Percentiles rank a stretch among this genome's conserved stretches.
Conservation (phyloP, 1,140 invertebrate genomes). For the Acarapis woodi region DNA sequence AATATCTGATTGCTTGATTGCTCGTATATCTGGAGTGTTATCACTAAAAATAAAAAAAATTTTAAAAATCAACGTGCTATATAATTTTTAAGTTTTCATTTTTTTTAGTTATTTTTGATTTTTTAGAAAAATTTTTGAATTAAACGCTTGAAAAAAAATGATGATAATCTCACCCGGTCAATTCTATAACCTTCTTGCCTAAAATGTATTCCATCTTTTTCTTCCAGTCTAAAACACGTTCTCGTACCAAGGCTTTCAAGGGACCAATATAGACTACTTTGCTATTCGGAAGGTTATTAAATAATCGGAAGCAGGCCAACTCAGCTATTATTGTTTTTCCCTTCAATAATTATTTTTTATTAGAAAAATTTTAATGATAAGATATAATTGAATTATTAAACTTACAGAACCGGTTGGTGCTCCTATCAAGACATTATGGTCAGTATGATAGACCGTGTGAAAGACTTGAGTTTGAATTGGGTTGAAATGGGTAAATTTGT, state of each 20-base stretch:
- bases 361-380: conserved; percentile 33
- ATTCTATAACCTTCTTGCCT: conserved; percentile 57
- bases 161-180: conserved; percentile 64
- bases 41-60: no score
- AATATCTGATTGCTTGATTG: conserved; percentile 44
- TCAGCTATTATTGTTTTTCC: conserved; percentile 97
- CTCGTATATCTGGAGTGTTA: conserved; percentile 63
- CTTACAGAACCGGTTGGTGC: conserved; percentile 89
- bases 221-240: conserved; percentile 88
- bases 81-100: no score
- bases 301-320: conserved; percentile 80
- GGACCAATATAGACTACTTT: conserved; percentile 98
- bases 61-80: no score
- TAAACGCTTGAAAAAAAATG: neutral
- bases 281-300: conserved; percentile 42
- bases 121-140: no score
- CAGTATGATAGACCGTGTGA: conserved; percentile 78
- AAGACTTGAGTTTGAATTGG: conserved; percentile 98
- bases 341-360: conserved; percentile 15
- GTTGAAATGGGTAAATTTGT: conserved; percentile 84
- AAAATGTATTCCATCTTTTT: conserved; percentile 45
- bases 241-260: conserved; percentile 81
- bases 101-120: no score
- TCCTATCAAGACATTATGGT: conserved; percentile 73
- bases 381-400: conserved; percentile 46